A percentile compares a stretch with the other conserved stretches of the same genome.
phyloP scores from a whole-genome alignment of 2,113 vertebrate species.

The Heterocephalus glaber region DNA sequence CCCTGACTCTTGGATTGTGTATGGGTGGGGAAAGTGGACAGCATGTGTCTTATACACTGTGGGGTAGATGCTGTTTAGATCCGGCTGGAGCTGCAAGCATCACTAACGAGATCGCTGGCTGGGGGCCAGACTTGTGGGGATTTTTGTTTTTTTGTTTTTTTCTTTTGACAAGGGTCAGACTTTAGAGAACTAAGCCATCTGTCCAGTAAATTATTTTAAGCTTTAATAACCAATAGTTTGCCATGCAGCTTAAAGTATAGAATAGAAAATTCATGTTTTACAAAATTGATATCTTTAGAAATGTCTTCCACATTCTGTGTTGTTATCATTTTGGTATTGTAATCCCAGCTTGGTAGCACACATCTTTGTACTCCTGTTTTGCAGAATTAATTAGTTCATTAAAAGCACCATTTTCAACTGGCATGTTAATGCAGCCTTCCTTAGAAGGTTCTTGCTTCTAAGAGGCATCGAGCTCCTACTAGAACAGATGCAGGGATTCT shows the following conservation, averaged over 20 bases:
- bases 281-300: background rate
- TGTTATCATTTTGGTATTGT: constrained; percentile 34
- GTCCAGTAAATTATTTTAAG: constrained; percentile 81
- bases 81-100: constrained; percentile 77
- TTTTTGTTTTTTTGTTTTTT: background rate
- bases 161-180: constrained; percentile 81
- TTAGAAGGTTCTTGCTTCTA: constrained; percentile 43
- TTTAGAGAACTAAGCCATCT: constrained; percentile 85
- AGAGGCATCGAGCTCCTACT: background rate
- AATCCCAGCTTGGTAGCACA: constrained; percentile 58
- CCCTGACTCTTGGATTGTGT: constrained; percentile 49
- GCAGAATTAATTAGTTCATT: constrained; percentile 72
- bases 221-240: constrained; percentile 73
- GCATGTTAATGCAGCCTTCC: background rate
- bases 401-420: constrained; percentile 51
- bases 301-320: constrained; percentile 64
- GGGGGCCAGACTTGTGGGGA: constrained; percentile 71
- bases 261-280: constrained; percentile 60
- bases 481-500: background rate
- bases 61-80: constrained; percentile 84
- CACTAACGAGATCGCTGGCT: constrained; percentile 81
- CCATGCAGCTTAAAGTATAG: constrained; percentile 24
- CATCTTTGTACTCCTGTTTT: constrained; percentile 70
- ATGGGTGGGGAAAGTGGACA: constrained; percentile 80
- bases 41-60: constrained; percentile 74